Conservation (phyloP, 2,888 invertebrate genomes). For the Nemotelus nigrinus region DNA sequence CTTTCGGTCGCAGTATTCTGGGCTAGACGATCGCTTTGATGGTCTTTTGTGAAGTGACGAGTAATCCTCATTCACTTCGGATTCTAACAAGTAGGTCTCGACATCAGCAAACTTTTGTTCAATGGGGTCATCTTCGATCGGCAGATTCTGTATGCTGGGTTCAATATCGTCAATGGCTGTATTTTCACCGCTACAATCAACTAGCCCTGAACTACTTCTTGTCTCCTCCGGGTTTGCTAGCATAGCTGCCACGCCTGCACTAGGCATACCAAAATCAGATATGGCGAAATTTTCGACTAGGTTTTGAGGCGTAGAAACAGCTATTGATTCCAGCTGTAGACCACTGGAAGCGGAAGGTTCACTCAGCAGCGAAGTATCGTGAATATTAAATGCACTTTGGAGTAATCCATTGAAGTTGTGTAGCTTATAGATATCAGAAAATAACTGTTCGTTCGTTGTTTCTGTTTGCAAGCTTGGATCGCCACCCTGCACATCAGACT, state of each 20-base stretch:
- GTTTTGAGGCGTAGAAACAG: slow-evolving; percentile 44
- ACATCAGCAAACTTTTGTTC: slow-evolving; percentile 80
- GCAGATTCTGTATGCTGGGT: slow-evolving; percentile 61
- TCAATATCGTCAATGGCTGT: slow-evolving; percentile 53
- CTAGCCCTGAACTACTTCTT: slow-evolving; percentile 62
- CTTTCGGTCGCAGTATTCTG: slow-evolving; percentile 29
- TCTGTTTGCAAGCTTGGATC: background rate
- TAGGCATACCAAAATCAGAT: slow-evolving; percentile 60
- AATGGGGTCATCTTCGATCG: slow-evolving; percentile 68
- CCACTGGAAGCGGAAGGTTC: background rate
- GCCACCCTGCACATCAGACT: background rate
- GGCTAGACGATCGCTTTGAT: slow-evolving; percentile 26
- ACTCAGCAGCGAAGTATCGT: slow-evolving; percentile 26
- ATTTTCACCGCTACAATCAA: slow-evolving; percentile 55
- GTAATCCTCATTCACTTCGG: slow-evolving; percentile 55
- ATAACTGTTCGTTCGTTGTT: slow-evolving; percentile 28
- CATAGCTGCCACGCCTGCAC: slow-evolving; percentile 51
- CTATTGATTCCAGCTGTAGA: slow-evolving; percentile 18
- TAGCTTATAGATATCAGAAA: slow-evolving; percentile 46
- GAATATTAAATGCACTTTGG: slow-evolving; percentile 50
- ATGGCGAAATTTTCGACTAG: slow-evolving; percentile 52
- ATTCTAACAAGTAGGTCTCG: slow-evolving; percentile 80
- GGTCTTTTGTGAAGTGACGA: slow-evolving; percentile 15
- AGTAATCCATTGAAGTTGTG: slow-evolving; percentile 51
- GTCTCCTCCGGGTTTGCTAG: slow-evolving; percentile 54